These are phyloP conservation scores for Lanius collurio DNA, from an alignment of 2,113 vertebrate genomes.

Conservation along the genomic window DNA sequence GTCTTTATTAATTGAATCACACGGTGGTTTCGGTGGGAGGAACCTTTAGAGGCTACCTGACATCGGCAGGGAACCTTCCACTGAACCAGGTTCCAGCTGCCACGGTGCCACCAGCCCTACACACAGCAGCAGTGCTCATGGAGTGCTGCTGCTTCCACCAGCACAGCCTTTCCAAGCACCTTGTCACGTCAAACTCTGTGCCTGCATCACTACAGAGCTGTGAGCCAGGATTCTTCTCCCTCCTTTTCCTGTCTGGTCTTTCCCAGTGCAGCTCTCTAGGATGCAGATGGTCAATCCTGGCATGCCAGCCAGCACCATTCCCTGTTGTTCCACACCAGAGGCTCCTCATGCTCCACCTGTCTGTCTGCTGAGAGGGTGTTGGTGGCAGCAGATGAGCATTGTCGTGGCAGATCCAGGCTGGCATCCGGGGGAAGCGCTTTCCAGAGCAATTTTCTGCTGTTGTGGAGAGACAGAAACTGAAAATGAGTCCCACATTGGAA, in stretches of 20 bases:
- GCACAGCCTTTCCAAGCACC: rapidly evolving
- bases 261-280: neutral
- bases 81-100: neutral
- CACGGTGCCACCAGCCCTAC: rapidly evolving
- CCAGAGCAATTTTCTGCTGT: neutral
- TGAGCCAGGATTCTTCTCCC: neutral
- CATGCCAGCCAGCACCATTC: neutral
- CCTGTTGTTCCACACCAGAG: neutral
- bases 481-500: neutral
- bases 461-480: neutral
- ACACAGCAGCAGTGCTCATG: rapidly evolving
- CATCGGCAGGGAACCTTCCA: neutral
- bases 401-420: neutral
- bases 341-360: neutral
- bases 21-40: neutral
- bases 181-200: rapidly evolving
- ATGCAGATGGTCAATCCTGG: neutral
- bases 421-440: neutral
- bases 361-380: neutral
- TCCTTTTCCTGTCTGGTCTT: neutral
- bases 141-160: neutral
- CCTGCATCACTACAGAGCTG: neutral
- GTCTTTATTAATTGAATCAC: neutral
- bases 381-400: neutral
- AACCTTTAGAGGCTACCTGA: neutral